Evolutionary conservation across 2,113 vertebrate genomes (phyloP).

Genomic region (Xyliphius kryptos): DNA sequence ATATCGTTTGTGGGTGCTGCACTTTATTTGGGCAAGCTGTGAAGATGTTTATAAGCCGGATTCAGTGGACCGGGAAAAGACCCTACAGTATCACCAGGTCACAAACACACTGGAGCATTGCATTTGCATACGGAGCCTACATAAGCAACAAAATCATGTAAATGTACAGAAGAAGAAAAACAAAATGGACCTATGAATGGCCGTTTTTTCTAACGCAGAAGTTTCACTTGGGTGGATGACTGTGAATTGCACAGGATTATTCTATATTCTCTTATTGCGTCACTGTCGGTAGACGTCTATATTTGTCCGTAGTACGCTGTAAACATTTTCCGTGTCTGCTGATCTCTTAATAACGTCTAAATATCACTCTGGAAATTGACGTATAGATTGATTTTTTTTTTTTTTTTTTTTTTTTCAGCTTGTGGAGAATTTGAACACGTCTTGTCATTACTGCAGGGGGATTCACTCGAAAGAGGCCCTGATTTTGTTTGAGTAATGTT

Average conservation of each 20-base stretch:
- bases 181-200: slow-evolving; percentile 35
- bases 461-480: too few species aligned
- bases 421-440: too few species aligned
- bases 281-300: slow-evolving; percentile 29
- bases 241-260: slow-evolving; percentile 35
- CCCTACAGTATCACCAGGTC: slow-evolving; percentile 50
- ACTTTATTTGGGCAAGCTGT: too few species aligned
- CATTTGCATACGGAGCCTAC: slow-evolving; percentile 62
- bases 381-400: too few species aligned
- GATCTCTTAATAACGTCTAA: too few species aligned
- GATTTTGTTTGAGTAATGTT: too few species aligned
- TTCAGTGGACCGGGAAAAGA: slow-evolving; percentile 24
- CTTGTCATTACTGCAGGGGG: too few species aligned
- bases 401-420: too few species aligned
- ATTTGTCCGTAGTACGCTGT: too few species aligned
- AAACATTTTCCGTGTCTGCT: too few species aligned
- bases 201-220: slow-evolving; percentile 22
- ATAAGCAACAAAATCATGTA: slow-evolving; percentile 43
- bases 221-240: slow-evolving; percentile 18
- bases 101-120: slow-evolving; percentile 42
- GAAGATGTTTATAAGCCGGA: slow-evolving; percentile 50
- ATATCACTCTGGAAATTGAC: too few species aligned
- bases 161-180: slow-evolving; percentile 27
- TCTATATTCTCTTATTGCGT: slow-evolving; percentile 29
- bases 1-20: too few species aligned